These are phyloP conservation scores for Vireo griseus DNA, from an alignment of 2,797 vertebrate species.

Conservation along the genomic window DNA sequence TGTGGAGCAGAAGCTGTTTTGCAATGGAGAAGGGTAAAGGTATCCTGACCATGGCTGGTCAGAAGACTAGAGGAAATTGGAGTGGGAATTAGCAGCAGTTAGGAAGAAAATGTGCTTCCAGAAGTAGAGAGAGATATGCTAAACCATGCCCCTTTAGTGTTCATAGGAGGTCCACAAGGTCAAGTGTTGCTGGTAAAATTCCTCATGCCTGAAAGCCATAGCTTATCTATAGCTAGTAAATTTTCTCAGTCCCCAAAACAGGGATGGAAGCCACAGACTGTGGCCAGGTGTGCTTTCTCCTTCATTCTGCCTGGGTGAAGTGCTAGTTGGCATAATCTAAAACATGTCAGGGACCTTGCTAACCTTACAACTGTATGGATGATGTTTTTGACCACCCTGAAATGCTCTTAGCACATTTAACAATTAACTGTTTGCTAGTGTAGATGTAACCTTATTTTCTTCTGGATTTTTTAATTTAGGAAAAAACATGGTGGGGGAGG, in stretches of 20 bases:
- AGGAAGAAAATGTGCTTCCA: background rate
- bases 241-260: background rate
- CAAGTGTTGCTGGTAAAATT: background rate
- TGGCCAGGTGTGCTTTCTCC: fast-evolving
- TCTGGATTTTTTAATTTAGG: background rate
- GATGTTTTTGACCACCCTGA: background rate
- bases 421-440: background rate
- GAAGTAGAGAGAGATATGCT: background rate
- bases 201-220: background rate
- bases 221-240: background rate
- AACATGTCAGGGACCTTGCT: background rate
- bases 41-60: background rate
- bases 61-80: background rate
- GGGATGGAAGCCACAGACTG: fast-evolving
- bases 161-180: background rate
- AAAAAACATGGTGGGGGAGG: background rate
- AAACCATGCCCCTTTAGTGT: background rate
- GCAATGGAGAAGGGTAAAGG: background rate
- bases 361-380: background rate
- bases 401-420: background rate
- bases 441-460: background rate
- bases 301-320: background rate
- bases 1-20: background rate
- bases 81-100: background rate
- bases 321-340: background rate